These are phyloP conservation scores for Nasonovia ribisnigri DNA, from an alignment of 2,888 invertebrate species.

Conservation along the genomic window DNA sequence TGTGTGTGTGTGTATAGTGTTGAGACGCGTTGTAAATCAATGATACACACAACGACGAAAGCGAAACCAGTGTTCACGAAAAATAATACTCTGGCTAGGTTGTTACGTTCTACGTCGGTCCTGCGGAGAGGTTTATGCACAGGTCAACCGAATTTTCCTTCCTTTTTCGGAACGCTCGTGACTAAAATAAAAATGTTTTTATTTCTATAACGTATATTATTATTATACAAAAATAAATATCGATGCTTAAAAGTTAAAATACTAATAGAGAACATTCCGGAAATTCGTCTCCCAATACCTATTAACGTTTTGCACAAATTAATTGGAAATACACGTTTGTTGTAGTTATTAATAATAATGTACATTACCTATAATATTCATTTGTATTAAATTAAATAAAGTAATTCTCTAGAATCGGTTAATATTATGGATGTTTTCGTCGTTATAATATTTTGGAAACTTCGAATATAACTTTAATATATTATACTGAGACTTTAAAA, in stretches of 20 bases:
- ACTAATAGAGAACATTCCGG: not conserved
- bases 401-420: not conserved
- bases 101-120: not conserved
- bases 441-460: not conserved
- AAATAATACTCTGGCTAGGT: not conserved
- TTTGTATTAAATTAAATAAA: not conserved
- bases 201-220: not conserved
- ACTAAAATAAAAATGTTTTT: not conserved
- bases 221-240: not conserved
- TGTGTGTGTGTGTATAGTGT: not conserved
- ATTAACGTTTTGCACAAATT: not conserved
- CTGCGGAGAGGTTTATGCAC: not conserved
- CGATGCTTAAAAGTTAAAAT: not conserved
- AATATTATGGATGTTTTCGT: not conserved
- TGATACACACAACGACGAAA: constrained; percentile 6
- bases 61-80: constrained; percentile 18
- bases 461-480: no score
- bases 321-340: not conserved
- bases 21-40: constrained; percentile 12
- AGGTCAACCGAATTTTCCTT: not conserved
- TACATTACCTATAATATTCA: not conserved
- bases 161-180: not conserved
- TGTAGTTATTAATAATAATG: not conserved
- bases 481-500: no score
- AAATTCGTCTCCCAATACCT: not conserved